A percentile compares a stretch with the other conserved stretches of the same genome.
Conservation (phyloP, 2,797 vertebrate genomes). For the Tadarida brasiliensis region DNA sequence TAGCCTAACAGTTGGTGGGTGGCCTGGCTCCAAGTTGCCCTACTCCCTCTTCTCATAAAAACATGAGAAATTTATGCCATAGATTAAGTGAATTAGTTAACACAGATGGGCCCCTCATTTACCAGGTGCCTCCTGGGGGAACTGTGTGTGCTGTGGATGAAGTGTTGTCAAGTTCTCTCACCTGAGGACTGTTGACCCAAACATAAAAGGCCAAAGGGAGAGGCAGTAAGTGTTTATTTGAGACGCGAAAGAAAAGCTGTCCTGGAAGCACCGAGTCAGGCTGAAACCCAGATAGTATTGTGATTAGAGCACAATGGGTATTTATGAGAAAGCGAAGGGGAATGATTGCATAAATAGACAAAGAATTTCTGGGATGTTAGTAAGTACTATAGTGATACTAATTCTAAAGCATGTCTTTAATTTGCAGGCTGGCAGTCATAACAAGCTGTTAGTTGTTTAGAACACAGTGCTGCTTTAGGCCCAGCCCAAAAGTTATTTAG, state of each 20-base stretch:
- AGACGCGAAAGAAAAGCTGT: neutral
- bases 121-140: neutral
- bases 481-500: neutral
- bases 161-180: neutral
- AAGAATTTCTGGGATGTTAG: neutral
- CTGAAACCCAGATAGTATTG: neutral
- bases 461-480: neutral
- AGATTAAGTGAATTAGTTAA: neutral
- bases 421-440: neutral
- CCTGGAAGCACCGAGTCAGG: neutral
- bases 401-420: neutral
- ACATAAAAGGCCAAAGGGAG: neutral
- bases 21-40: neutral
- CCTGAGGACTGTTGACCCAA: neutral
- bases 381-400: neutral
- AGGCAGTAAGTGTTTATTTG: neutral
- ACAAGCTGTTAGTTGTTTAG: neutral
- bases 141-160: neutral
- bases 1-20: neutral
- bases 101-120: neutral
- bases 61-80: neutral
- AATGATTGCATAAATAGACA: neutral
- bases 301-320: neutral
- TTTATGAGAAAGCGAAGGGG: too few species aligned
- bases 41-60: neutral